phyloP scores from a whole-genome alignment of 2,797 vertebrate species.

The Botia kubotai region DNA sequence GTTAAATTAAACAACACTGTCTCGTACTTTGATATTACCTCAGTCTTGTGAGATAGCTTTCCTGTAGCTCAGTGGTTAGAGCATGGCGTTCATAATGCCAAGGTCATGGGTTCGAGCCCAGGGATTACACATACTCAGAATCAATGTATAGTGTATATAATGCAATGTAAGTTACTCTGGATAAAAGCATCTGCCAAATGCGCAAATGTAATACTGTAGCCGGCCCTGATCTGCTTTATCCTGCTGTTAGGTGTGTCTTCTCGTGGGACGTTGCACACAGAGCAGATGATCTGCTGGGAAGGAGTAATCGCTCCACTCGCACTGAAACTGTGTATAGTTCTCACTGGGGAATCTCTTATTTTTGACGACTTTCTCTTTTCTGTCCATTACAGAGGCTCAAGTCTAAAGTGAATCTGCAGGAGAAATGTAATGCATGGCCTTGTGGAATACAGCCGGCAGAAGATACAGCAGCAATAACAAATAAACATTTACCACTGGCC shows the following conservation, averaged over 20 bases:
- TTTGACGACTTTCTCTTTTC: background rate
- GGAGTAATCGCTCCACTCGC: too few species aligned
- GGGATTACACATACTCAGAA: too few species aligned
- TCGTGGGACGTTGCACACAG: constrained; percentile 1
- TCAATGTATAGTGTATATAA: too few species aligned
- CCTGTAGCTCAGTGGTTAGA: too few species aligned
- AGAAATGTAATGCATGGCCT: constrained; percentile 3
- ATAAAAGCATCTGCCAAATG: too few species aligned
- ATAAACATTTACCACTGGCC: background rate
- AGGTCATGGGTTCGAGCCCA: too few species aligned
- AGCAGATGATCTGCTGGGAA: background rate
- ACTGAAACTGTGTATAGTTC: too few species aligned
- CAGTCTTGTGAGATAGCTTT: background rate
- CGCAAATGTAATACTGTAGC: too few species aligned
- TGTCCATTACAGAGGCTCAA: constrained; percentile 3
- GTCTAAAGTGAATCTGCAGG: constrained; percentile 10
- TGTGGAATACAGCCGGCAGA: background rate
- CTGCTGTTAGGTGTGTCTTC: background rate
- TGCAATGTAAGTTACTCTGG: too few species aligned
- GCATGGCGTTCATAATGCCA: too few species aligned
- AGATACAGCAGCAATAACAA: background rate
- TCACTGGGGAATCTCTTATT: background rate
- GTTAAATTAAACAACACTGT: background rate
- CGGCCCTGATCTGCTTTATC: background rate
- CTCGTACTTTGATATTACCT: background rate